phyloP scores from a whole-genome alignment of 1,140 invertebrate species.

The Brachionus rotundiformis region DNA sequence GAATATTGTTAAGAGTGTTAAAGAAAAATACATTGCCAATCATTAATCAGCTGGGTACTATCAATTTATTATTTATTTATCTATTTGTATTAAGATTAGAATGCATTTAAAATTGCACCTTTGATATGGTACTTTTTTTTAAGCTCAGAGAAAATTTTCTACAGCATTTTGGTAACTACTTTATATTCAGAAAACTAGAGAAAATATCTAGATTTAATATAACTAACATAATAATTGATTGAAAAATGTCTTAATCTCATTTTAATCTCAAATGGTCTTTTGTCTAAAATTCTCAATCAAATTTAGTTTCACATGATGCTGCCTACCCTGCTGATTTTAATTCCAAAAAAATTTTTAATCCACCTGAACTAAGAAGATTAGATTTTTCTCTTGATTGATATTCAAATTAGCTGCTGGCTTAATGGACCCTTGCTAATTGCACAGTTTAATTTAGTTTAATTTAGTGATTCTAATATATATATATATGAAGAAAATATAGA shows the following conservation, averaged over 20 bases:
- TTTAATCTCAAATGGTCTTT: background rate
- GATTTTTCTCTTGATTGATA: background rate
- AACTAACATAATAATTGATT: background rate
- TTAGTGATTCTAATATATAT: too few relatives aligned
- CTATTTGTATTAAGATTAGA: too few relatives aligned
- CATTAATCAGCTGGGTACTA: too few relatives aligned
- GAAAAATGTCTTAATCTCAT: background rate
- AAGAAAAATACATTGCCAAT: too few relatives aligned
- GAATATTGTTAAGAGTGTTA: background rate
- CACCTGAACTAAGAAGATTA: background rate
- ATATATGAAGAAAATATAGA: too few relatives aligned
- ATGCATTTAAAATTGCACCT: too few relatives aligned
- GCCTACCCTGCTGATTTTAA: background rate
- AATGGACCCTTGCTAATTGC: background rate
- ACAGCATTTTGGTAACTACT: too few relatives aligned
- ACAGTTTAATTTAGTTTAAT: background rate
- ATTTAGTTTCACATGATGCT: background rate
- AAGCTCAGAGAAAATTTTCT: background rate
- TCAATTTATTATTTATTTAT: too few relatives aligned
- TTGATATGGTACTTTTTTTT: too few relatives aligned
- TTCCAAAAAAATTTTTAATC: background rate
- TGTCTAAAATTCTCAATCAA: background rate
- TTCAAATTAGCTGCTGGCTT: background rate
- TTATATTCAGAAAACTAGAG: too few relatives aligned
- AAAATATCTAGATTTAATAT: too few relatives aligned